Conservation (phyloP, 2,797 vertebrate genomes). For the Manis pentadactyla region DNA sequence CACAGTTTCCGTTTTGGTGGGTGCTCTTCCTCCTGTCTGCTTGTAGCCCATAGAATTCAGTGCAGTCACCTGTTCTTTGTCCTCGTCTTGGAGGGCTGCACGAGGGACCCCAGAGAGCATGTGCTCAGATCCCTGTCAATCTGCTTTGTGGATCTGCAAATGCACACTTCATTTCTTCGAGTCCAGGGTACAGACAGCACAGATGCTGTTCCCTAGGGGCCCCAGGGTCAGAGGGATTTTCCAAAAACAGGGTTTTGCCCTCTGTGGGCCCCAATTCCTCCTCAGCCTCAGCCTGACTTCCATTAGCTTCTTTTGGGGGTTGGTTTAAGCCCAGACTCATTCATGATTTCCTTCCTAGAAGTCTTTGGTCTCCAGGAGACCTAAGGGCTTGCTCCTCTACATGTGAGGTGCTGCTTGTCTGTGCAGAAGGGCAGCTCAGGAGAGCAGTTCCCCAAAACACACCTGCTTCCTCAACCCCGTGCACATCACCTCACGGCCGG, state of each 20-base stretch:
- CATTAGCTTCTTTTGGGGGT: background rate
- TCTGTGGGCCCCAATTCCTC: background rate
- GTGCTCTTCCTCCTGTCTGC: background rate
- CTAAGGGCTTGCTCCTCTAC: rapidly evolving
- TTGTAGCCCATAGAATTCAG: too few species aligned
- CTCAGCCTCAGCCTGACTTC: background rate
- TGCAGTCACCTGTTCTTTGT: background rate
- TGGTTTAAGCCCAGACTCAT: background rate
- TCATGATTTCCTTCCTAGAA: background rate
- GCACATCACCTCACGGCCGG: rapidly evolving
- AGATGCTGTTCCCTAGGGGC: background rate
- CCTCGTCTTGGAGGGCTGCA: background rate
- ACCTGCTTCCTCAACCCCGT: background rate
- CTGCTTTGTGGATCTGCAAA: background rate
- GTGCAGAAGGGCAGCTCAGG: background rate
- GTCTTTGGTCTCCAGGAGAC: background rate
- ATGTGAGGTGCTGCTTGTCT: background rate
- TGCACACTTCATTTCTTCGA: background rate
- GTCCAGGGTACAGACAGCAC: background rate
- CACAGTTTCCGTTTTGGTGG: background rate
- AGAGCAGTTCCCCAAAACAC: background rate
- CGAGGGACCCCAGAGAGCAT: background rate
- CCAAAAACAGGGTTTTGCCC: background rate
- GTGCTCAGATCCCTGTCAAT: background rate
- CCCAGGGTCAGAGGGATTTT: background rate